Evolutionary conservation across 2,888 invertebrate species (phyloP).

Genomic region (Eupeodes latifasciatus): DNA sequence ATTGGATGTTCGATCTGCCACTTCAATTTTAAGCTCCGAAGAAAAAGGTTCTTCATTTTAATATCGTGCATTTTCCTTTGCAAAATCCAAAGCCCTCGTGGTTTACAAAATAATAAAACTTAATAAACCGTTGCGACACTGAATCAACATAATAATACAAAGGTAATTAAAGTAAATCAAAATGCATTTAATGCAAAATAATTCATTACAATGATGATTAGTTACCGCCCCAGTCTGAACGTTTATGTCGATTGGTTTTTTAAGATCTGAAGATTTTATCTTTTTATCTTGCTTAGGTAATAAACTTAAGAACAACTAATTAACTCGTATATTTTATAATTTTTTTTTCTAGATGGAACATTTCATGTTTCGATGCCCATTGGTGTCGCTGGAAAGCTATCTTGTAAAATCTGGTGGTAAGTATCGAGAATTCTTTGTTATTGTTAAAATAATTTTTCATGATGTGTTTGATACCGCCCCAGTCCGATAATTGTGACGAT

Average conservation of each 20-base stretch:
- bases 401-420: conserved; percentile 1
- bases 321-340: not conserved
- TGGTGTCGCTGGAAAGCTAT: too few relatives aligned
- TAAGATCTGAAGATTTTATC: conserved; percentile 35
- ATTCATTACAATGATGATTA: conserved; percentile 60
- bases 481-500: conserved; percentile 77
- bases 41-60: not conserved
- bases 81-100: too few relatives aligned
- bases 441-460: not conserved
- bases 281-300: not conserved
- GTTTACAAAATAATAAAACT: not conserved
- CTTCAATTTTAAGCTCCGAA: conserved; percentile 23
- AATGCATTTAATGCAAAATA: not conserved
- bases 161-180: conserved; percentile 18
- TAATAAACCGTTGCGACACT: not conserved
- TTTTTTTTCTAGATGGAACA: conserved; percentile 27
- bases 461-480: conserved; percentile 77
- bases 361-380: not conserved
- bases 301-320: not conserved
- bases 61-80: not conserved
- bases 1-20: conserved; percentile 25
- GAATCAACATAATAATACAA: not conserved
- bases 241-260: conserved; percentile 75
- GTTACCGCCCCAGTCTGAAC: conserved; percentile 77
- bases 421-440: not conserved